Conservation (phyloP, 2,888 invertebrate genomes). For the Andrena flavipes region DNA sequence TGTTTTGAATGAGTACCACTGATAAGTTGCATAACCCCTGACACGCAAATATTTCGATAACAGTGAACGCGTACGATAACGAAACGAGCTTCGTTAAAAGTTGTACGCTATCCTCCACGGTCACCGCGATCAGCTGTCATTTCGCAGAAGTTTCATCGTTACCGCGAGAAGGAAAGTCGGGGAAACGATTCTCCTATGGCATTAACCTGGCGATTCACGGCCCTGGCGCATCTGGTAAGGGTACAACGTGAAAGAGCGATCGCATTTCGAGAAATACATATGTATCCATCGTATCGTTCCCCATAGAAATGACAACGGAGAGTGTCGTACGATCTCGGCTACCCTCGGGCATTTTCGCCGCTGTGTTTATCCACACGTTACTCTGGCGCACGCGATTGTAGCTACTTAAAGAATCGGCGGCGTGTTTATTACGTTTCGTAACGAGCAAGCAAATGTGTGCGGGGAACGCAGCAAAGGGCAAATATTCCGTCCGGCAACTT, state of each 20-base stretch:
- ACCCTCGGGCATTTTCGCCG: constrained; percentile 14
- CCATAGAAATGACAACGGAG: background rate
- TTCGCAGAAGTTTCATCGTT: background rate
- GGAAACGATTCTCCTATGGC: constrained; percentile 59
- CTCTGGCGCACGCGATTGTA: background rate
- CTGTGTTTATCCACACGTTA: background rate
- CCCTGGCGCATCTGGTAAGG: constrained; percentile 71
- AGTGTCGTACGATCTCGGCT: constrained; percentile 23
- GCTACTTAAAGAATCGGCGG: background rate
- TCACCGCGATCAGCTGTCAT: background rate
- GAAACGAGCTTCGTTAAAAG: background rate
- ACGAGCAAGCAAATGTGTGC: background rate
- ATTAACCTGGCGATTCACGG: constrained; percentile 56
- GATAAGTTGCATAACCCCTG: constrained; percentile 27
- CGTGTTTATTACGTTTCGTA: constrained; percentile 10
- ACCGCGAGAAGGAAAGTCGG: background rate
- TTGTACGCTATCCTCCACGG: background rate
- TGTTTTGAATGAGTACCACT: background rate
- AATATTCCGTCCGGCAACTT: background rate
- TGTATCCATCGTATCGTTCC: background rate
- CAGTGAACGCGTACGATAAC: constrained; percentile 28
- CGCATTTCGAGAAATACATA: background rate
- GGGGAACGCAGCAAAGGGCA: background rate
- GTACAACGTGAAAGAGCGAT: background rate
- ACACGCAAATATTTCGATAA: constrained; percentile 24